Conservation (phyloP, 37 sponge, comb jelly and placozoan genomes). For the Chondrilla cf. caribensis region DNA sequence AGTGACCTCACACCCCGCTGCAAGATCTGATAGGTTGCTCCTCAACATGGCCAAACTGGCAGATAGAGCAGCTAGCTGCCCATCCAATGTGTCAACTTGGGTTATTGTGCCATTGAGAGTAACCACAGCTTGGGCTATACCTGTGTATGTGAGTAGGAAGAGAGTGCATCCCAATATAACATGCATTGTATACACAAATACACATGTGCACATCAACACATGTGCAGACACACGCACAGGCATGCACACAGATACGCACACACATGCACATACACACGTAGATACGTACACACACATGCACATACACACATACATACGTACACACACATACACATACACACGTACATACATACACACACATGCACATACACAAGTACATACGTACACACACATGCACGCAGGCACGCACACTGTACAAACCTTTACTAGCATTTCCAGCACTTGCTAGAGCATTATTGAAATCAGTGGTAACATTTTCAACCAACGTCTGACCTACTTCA, state of each 20-base stretch:
- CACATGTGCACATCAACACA: background rate
- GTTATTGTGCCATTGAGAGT: too few relatives aligned
- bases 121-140: too few relatives aligned
- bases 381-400: constrained; percentile 2
- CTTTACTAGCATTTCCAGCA: background rate
- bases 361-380: background rate
- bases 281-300: background rate
- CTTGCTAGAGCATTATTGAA: background rate
- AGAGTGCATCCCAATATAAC: too few relatives aligned
- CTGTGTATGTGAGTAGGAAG: too few relatives aligned
- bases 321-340: constrained; percentile 14
- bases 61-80: too few relatives aligned
- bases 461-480: background rate
- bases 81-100: too few relatives aligned
- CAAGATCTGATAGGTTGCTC: too few relatives aligned
- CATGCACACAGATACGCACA: background rate
- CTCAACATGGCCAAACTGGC: too few relatives aligned
- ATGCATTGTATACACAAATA: background rate
- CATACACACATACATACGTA: background rate
- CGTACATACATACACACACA: background rate
- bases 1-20: too few relatives aligned
- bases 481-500: background rate
- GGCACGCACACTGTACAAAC: background rate
- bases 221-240: background rate
- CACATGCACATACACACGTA: background rate